Evolutionary conservation across 2,113 vertebrate species (phyloP), one percentile per base, ranked within the genome.

Genomic region (Apteryx owenii): DNA sequence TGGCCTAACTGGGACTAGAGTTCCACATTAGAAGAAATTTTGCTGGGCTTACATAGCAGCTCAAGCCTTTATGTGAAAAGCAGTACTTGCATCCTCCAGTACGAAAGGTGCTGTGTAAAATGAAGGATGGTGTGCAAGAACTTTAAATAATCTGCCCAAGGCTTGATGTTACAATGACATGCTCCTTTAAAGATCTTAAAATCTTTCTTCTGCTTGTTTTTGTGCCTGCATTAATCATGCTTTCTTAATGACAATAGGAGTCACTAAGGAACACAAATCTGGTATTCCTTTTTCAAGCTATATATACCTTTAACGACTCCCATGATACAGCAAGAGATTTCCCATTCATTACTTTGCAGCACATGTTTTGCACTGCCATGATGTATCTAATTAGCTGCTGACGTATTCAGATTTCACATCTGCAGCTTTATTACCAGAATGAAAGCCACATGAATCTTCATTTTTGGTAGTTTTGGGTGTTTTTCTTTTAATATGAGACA

Each of bases 381-480:
- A 77, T 62, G 29, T 83, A 90, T 81, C 90, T 81, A 95, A 93
- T 93, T 87, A 93, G 50, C 75, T 81, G 38, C 66, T 89, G 89
- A 73, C 0, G 1, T 89, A 73, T 85, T 87, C 54, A 23, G 83
- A 77, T 56, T 70, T 83, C 70, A 93, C 83, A 96, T 93, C 87
- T 94, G 71, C 85, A 96, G 53, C 53, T 96, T 94, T 93, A 89
- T 81, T 94, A 96, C 54, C 69, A 33, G 62, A 92, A 81, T 73
- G 77, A 97, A 92, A 70, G 60, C 48, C 56, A 61, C 38, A 71
- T 42, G 61, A 90, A 65, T 97, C 69, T 97, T 84, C 11, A 53
- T 66, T 80, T 70, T 75, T 62, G 11, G 28, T 36, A 7, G 8
- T 79, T 16, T 82, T 73, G 71, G 11, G 3, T 19, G 1, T 15